Evolutionary conservation across 2,888 invertebrate species (phyloP).

Genomic region (Lordiphosa andalusiaca): DNA sequence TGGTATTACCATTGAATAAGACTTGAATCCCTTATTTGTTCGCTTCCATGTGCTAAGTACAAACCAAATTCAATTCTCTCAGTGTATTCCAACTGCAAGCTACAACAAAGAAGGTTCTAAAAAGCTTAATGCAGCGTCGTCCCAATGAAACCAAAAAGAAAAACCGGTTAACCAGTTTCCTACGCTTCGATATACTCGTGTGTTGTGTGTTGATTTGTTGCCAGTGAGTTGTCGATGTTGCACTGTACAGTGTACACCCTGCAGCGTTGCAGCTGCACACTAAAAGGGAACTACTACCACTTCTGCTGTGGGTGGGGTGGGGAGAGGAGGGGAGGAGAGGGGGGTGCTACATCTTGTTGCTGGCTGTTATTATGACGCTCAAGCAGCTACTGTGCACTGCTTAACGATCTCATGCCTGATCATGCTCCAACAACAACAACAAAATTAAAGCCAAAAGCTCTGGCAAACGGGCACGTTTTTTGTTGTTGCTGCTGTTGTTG

Average conservation of each 20-base stretch:
- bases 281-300: constrained; percentile 23
- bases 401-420: constrained; percentile 74
- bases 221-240: constrained; percentile 34
- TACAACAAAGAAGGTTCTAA: constrained; percentile 70
- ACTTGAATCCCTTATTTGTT: too few species aligned
- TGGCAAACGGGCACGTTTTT: constrained; percentile 63
- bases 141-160: constrained; percentile 28
- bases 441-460: constrained; percentile 66
- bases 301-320: constrained; percentile 6
- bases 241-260: constrained; percentile 60
- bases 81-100: constrained; percentile 50
- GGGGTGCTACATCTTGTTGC: constrained; percentile 59
- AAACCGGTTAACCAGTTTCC: constrained; percentile 64
- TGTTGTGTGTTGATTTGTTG: constrained; percentile 62
- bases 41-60: too few species aligned
- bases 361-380: constrained; percentile 75
- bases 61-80: not conserved
- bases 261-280: constrained; percentile 71
- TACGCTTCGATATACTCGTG: constrained; percentile 56
- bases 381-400: constrained; percentile 74
- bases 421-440: constrained; percentile 60
- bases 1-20: too few species aligned
- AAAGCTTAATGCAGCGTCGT: constrained; percentile 65
- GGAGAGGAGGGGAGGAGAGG: constrained; percentile 5
- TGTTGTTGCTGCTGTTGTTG: constrained; percentile 37